Conservation (phyloP, 2,888 invertebrate genomes). For the Sinelater perroti region DNA sequence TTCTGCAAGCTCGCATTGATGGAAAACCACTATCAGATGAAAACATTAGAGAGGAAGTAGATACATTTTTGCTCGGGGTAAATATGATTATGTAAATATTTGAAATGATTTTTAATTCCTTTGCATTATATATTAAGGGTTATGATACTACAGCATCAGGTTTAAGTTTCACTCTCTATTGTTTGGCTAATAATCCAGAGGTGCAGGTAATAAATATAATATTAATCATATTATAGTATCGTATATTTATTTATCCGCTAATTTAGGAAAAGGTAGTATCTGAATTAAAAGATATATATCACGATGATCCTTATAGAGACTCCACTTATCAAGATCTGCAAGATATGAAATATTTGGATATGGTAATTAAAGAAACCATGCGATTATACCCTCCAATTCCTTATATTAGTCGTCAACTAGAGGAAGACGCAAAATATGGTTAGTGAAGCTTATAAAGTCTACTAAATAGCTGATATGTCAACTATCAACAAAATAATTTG, state of each 20-base stretch:
- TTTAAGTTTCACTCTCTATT: not conserved
- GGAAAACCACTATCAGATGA: no score
- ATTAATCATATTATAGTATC: not conserved
- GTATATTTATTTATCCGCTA: not conserved
- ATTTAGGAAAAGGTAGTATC: conserved; percentile 6
- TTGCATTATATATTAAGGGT: not conserved
- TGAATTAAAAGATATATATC: conserved; percentile 7
- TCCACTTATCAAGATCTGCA: not conserved
- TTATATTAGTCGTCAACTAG: not conserved
- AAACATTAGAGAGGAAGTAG: not conserved
- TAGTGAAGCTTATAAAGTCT: not conserved
- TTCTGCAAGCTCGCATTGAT: no score
- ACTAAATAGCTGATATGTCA: not conserved
- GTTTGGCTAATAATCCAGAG: not conserved
- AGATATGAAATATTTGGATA: conserved; percentile 11
- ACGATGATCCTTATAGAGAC: not conserved
- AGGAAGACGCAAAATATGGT: not conserved
- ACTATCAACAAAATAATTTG: not conserved
- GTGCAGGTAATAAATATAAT: not conserved
- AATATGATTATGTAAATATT: no score
- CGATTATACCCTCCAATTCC: conserved; percentile 2
- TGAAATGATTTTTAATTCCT: not conserved
- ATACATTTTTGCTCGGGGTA: no score
- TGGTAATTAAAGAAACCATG: conserved; percentile 15
- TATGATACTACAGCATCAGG: not conserved